Evolutionary conservation across 2,888 invertebrate genomes (phyloP).

Genomic region (Acanthoscelides obtectus): DNA sequence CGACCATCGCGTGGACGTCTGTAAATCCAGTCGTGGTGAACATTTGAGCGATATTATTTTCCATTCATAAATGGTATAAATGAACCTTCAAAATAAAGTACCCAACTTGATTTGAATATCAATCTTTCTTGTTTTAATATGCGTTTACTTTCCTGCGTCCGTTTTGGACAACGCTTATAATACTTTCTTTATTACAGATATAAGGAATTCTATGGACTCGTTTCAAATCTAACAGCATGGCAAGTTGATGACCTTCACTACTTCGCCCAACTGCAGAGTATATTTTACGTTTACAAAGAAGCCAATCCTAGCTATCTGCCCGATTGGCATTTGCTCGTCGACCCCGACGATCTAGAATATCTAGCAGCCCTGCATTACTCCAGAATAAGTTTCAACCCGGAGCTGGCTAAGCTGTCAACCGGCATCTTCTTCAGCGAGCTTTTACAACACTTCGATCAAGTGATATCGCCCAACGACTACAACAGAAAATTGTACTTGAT

Average conservation of each 20-base stretch:
- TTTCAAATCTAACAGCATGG: slow-evolving; percentile 57
- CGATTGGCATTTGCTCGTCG: not conserved
- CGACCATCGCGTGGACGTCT: too few species aligned
- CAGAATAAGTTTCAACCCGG: slow-evolving; percentile 51
- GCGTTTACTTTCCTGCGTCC: too few species aligned
- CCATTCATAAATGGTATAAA: too few species aligned
- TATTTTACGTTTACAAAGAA: slow-evolving; percentile 61
- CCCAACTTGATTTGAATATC: too few species aligned
- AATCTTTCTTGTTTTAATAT: too few species aligned
- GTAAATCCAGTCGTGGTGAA: too few species aligned
- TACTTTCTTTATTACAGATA: slow-evolving; percentile 42
- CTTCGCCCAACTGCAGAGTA: slow-evolving; percentile 11
- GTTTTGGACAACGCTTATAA: too few species aligned
- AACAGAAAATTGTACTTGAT: slow-evolving; percentile 62
- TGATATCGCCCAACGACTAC: slow-evolving; percentile 6
- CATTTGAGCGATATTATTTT: too few species aligned
- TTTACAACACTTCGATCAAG: slow-evolving; percentile 53
- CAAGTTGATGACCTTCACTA: slow-evolving; percentile 2
- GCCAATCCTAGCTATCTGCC: slow-evolving; percentile 51
- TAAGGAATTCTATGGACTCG: slow-evolving; percentile 57
- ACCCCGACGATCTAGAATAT: slow-evolving; percentile 45
- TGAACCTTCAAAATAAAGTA: too few species aligned
- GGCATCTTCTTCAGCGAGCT: slow-evolving; percentile 68
- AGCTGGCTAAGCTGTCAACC: slow-evolving; percentile 54
- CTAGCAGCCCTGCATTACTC: slow-evolving; percentile 59